Evolutionary conservation across 2,888 invertebrate species (phyloP), one percentile per base, ranked within the genome.

Genomic region (Hypomecis punctinalis): DNA sequence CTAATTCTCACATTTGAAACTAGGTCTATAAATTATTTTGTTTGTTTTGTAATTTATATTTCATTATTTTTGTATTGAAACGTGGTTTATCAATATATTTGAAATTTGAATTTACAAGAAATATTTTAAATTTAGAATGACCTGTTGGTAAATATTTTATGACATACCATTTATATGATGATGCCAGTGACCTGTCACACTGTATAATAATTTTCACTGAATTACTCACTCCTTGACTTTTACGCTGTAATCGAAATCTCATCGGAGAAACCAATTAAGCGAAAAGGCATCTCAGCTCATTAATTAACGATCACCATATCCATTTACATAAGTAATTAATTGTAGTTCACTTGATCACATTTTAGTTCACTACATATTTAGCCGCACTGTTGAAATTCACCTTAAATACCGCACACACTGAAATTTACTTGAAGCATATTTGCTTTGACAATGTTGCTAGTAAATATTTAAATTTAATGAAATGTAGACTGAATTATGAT

Each of bases 381-480:
- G 65, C 37, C 23, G 43, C 61, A 54, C 55, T 52, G 69, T 71
- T 59, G 58, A 65, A 64, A 62, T 60, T 60, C 58, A 51, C 59
- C 56, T 55, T 48, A 52, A 66, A 70, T 63, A 67, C 67, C 65
- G 62, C 64, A 73, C 65, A 68, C 70, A 66, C 60, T 49, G 54
- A 46, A 61, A 64, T 69, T 69, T 65, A 58, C 59, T 53, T 54
- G 37, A 6, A 61, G 48, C 63, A 65, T 65, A 67, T 68, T 66
- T 60, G 39, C 62, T 69, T 63, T 58, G 33, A 61, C 59, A 57
- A 61, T 61, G 46, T 51, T 23, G 23, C 23, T 23, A 23, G 23
- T 59, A 61, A 66, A 58, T 65, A 63, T 66, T 64, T 59, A 47
- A 63, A 47, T 51, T 45, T 33, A 42, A 11, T 37, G 6, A 48